A percentile compares a stretch with the other conserved stretches of the same genome.
Evolutionary conservation across 2,888 invertebrate genomes (phyloP).

Genomic region (Poecilobothrus nobilitatus): DNA sequence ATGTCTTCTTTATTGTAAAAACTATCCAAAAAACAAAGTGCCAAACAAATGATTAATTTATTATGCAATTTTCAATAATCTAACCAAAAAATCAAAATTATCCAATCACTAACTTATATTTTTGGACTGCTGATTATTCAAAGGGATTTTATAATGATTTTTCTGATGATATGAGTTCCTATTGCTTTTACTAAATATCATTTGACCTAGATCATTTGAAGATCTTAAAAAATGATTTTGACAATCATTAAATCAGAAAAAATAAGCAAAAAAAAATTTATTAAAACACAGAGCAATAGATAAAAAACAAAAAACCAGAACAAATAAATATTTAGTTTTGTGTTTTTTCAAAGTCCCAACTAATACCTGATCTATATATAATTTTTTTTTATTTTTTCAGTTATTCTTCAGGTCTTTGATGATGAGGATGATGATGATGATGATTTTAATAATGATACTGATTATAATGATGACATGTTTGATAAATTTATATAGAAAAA

Average conservation of each 20-base stretch:
- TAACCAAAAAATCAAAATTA: background rate
- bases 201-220: conserved; percentile 1
- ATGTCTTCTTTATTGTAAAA: too few relatives aligned
- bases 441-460: too few relatives aligned
- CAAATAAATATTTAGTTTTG: too few relatives aligned
- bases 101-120: background rate
- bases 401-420: background rate
- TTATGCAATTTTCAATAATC: background rate
- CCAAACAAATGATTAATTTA: background rate
- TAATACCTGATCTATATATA: too few relatives aligned
- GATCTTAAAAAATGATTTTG: conserved; percentile 1
- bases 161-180: too few relatives aligned
- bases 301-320: too few relatives aligned
- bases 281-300: too few relatives aligned
- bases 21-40: background rate
- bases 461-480: background rate
- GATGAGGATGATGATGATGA: background rate
- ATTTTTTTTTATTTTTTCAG: background rate
- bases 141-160: too few relatives aligned
- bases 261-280: background rate
- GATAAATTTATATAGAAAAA: background rate
- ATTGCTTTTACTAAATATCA: background rate
- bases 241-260: background rate
- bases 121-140: too few relatives aligned
- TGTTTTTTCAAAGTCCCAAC: too few relatives aligned